phyloP scores from a whole-genome alignment of 2,113 vertebrate species.

The Danionella cerebrum region DNA sequence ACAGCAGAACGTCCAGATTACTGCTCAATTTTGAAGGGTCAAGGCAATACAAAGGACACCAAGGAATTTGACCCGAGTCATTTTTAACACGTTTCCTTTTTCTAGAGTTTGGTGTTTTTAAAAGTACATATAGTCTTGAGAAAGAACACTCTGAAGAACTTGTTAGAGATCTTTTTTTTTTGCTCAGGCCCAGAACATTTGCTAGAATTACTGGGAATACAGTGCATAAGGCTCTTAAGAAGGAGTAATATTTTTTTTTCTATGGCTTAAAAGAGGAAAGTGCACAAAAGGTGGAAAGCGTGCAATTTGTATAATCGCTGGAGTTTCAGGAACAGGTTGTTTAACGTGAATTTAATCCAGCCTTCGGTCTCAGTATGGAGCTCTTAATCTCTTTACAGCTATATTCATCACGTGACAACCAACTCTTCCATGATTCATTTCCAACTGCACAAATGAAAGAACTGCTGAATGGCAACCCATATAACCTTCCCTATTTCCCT shows the following conservation, averaged over 20 bases:
- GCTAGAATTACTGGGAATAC: neutral
- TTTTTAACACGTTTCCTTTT: neutral
- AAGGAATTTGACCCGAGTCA: neutral
- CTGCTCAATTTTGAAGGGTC: neutral
- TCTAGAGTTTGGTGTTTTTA: constrained; percentile 23
- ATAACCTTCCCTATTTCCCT: constrained; percentile 45
- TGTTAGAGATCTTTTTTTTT: constrained; percentile 1
- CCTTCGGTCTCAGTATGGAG: constrained; percentile 47
- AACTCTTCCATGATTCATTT: constrained; percentile 56
- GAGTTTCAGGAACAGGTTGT: constrained; percentile 49
- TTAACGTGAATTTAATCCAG: constrained; percentile 54
- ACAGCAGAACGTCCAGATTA: neutral
- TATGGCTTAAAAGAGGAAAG: neutral
- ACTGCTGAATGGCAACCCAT: constrained; percentile 50
- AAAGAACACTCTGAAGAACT: constrained; percentile 11
- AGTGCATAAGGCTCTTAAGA: constrained; percentile 16
- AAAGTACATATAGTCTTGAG: constrained; percentile 32
- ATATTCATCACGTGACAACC: constrained; percentile 63
- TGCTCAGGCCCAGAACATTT: neutral
- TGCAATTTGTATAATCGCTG: constrained; percentile 28
- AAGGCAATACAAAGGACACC: neutral
- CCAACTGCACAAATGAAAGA: constrained; percentile 52
- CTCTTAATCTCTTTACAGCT: constrained; percentile 61
- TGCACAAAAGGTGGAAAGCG: constrained; percentile 9
- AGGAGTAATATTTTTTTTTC: constrained; percentile 24